Evolutionary conservation across 2,888 invertebrate species (phyloP), one percentile per base, ranked within the genome.

Genomic region (Neria commutata): DNA sequence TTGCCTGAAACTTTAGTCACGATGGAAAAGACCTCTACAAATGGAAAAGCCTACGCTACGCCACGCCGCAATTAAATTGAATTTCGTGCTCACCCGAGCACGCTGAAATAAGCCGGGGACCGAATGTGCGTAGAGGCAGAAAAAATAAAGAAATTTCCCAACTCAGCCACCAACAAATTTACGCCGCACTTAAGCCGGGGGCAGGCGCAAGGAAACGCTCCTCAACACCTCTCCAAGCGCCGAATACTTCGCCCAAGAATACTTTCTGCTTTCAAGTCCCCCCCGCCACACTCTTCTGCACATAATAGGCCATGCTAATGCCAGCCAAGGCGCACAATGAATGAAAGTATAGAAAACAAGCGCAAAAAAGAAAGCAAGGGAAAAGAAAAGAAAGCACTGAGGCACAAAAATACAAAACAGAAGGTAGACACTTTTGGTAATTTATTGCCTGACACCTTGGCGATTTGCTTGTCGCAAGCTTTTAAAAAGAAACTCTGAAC

Each of bases 401-500:
- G 46, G 58, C 53, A 65, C 56, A 61, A 67, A 69, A 69, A 75
- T 76, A 69, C 68, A 71, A 69, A 74, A 72, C 71, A 76, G 74
- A 75, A 75, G 74, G 76, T 73, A 76, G 75, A 74, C 75, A 75
- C 76, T 74, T 76, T 76, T 68, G 69, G 72, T 75, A 74, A 75
- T 75, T 75, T 75, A 75, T 75, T 73, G 77, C 68, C 70, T 66
- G 69, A 75, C 74, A 75, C 75, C 77, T 75, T 75, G 67, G 67
- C 66, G 59, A 61, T 64, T 64, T 60, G 53, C 59, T 54, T 61
- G 63, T 59, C 57, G 51, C 55, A 52, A 53, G 48, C 34, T 25
- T 48, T 48, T 51, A 24, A 10, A 45, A 37, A 42, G 42, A 19
- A 21, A 11, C 14, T 42, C 42, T 21, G 19, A 19, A 6, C 37